Evolutionary conservation across 2,113 vertebrate genomes (phyloP).

Genomic region (Motacilla alba): DNA sequence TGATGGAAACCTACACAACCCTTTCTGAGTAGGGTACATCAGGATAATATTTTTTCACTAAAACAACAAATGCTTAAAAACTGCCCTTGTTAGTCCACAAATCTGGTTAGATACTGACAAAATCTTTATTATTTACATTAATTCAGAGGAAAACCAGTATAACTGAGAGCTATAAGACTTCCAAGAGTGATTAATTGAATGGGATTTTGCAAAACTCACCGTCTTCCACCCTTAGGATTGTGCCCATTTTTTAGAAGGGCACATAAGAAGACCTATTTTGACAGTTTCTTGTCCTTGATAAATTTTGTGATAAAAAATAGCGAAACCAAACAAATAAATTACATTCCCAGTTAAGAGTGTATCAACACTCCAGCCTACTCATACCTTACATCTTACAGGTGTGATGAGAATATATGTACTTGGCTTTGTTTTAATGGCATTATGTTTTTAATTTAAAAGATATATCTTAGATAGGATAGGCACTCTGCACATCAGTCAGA

Average conservation of each 20-base stretch:
- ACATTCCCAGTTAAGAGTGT: not conserved
- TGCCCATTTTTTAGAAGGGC: not conserved
- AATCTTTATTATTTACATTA: not conserved
- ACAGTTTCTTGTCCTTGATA: not conserved
- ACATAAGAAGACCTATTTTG: not conserved
- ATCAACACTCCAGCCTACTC: not conserved
- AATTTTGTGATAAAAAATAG: not conserved
- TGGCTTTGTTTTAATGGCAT: not conserved
- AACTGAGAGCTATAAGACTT: not conserved
- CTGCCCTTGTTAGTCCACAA: not conserved
- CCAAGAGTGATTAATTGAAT: not conserved
- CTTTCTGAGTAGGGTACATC: not conserved
- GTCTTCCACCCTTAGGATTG: not conserved
- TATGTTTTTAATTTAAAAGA: not conserved
- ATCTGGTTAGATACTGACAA: not conserved
- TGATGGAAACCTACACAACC: not conserved
- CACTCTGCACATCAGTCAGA: not conserved
- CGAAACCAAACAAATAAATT: not conserved
- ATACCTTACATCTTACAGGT: not conserved
- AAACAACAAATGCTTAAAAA: not conserved
- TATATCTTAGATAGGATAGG: not conserved
- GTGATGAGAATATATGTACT: not conserved
- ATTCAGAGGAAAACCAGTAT: not conserved
- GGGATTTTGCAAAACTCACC: not conserved
- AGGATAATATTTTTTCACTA: not conserved